A percentile compares a stretch with the other conserved stretches of the same genome.
Evolutionary conservation across 2,113 vertebrate genomes (phyloP).

Genomic region (Chamaea fasciata): DNA sequence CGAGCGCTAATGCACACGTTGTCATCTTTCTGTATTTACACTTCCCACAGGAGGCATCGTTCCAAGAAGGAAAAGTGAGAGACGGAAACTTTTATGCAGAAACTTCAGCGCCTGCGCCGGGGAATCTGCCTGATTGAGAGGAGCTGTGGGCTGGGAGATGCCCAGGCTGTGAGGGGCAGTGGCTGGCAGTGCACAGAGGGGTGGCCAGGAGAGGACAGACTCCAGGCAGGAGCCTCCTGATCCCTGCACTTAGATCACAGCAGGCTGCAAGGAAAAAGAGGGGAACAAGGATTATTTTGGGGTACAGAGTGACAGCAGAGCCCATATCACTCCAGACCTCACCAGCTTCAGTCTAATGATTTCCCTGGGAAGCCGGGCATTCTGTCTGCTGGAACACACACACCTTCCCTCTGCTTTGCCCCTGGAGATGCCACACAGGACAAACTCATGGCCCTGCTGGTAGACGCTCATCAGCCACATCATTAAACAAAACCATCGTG

Average conservation of each 20-base stretch:
- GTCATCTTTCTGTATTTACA: conserved; percentile 84
- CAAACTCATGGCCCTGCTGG: not conserved
- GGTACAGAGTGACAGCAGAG: not conserved
- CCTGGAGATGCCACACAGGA: not conserved
- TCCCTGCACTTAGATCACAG: not conserved
- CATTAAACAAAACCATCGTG: not conserved
- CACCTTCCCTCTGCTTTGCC: not conserved
- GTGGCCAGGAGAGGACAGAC: not conserved
- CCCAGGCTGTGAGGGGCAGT: not conserved
- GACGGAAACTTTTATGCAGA: conserved; percentile 16
- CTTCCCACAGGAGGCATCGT: conserved; percentile 78
- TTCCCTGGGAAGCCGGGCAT: not conserved
- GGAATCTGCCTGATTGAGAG: not conserved
- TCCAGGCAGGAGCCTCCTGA: not conserved
- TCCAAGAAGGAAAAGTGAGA: conserved; percentile 54
- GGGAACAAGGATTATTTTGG: not conserved
- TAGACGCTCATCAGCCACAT: not conserved
- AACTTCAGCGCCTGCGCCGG: not conserved
- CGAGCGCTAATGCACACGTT: conserved; percentile 80
- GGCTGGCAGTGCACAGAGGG: not conserved
- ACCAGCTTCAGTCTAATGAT: not conserved
- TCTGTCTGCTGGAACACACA: fast-evolving
- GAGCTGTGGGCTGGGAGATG: not conserved
- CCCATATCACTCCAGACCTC: not conserved
- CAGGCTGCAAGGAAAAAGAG: not conserved